phyloP scores from a whole-genome alignment of 1,140 invertebrate species.

The Danaus melanippus region DNA sequence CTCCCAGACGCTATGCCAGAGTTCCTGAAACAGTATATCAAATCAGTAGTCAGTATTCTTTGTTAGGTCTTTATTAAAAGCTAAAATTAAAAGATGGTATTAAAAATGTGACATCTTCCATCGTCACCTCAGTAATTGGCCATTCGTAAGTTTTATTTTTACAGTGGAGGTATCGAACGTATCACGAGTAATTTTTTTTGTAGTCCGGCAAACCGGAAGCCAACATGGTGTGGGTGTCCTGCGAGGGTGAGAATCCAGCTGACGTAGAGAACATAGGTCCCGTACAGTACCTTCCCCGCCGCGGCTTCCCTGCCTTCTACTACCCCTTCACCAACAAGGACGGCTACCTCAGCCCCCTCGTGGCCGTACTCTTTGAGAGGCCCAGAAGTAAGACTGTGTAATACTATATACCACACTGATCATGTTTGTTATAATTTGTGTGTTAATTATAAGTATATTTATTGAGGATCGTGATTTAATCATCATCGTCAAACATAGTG shows the following conservation, averaged over 20 bases:
- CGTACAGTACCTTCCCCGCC: conserved; percentile 84
- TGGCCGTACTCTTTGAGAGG: conserved; percentile 89
- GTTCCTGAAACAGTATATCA: conserved; percentile 82
- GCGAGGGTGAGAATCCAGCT: conserved; percentile 91
- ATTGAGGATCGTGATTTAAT: too few species aligned
- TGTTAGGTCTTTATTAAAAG: background rate
- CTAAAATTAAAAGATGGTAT: background rate
- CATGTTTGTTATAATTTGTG: too few species aligned
- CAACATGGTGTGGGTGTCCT: conserved; percentile 88
- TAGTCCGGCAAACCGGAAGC: conserved; percentile 68
- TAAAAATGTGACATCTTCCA: background rate
- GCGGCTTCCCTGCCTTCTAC: conserved; percentile 84
- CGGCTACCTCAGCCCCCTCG: conserved; percentile 90
- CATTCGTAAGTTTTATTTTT: too few species aligned
- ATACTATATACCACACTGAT: too few species aligned
- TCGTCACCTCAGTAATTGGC: too few species aligned
- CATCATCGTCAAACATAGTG: too few species aligned
- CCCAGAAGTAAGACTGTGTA: conserved; percentile 79
- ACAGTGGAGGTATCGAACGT: background rate
- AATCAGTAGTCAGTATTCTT: conserved; percentile 44
- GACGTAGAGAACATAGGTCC: conserved; percentile 92
- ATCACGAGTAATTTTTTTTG: conserved; percentile 20
- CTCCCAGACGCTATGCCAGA: conserved; percentile 82
- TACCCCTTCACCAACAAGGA: conserved; percentile 87
- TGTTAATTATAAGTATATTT: too few species aligned